These are phyloP conservation scores for Chromis chromis DNA, from an alignment of 2,797 vertebrate genomes.

Conservation along the genomic window DNA sequence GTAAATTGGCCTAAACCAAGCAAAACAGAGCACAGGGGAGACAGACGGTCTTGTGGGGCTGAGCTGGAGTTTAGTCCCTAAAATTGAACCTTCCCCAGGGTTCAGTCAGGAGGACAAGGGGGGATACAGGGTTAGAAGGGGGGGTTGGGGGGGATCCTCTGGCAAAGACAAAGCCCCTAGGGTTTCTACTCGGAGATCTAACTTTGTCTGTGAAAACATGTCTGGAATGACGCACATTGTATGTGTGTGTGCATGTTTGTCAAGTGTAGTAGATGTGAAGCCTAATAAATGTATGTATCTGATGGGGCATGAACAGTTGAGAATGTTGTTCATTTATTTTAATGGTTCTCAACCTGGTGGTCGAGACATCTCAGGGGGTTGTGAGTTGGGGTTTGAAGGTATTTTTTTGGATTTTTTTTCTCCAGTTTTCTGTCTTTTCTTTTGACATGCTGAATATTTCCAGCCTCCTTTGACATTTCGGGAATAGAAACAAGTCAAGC, in stretches of 20 bases:
- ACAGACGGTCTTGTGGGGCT: constrained; percentile 66
- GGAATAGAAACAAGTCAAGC: neutral
- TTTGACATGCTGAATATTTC: constrained; percentile 28
- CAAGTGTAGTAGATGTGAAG: constrained; percentile 33
- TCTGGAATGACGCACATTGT: constrained; percentile 65
- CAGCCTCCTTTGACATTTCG: neutral
- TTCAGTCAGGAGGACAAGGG: constrained; percentile 53
- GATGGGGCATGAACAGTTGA: constrained; percentile 3
- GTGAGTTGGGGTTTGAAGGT: neutral
- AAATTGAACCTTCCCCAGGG: constrained; percentile 65
- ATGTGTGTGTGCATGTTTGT: constrained; percentile 41
- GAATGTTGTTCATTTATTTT: constrained; percentile 29
- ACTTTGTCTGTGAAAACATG: constrained; percentile 77
- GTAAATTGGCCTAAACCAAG: constrained; percentile 69
- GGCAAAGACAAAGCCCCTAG: constrained; percentile 54
- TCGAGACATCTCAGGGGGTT: neutral
- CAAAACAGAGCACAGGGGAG: constrained; percentile 59
- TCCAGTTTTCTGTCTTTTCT: neutral
- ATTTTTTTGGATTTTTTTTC: neutral
- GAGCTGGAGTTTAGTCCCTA: constrained; percentile 60
- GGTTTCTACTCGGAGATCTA: constrained; percentile 64
- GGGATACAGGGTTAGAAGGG: constrained; percentile 38
- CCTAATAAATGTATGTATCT: constrained; percentile 28
- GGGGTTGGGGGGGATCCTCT: constrained; percentile 42
- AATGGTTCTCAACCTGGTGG: constrained; percentile 6